phyloP scores from a whole-genome alignment of 2,888 invertebrate genomes.

The Apodemia duryi region DNA sequence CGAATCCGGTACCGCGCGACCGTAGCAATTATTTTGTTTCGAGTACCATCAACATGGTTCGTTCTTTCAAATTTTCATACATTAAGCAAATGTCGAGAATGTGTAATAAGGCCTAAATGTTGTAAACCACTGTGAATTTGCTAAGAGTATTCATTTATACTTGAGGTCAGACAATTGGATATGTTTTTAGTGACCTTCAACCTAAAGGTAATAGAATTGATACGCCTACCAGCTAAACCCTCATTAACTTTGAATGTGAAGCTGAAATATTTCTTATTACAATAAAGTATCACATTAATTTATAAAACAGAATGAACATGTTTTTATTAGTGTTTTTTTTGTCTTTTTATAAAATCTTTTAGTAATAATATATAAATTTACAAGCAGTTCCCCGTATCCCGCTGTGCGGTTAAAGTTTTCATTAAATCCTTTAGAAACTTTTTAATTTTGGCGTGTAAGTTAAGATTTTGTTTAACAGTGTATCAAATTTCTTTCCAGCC shows the following conservation, averaged over 20 bases:
- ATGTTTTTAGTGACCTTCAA: conserved; percentile 37
- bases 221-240: conserved; percentile 8
- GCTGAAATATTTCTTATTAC: not conserved
- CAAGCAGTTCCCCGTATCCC: too few species aligned
- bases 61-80: conserved; percentile 78
- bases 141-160: conserved; percentile 54
- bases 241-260: not conserved
- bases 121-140: conserved; percentile 57
- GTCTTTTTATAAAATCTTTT: too few species aligned
- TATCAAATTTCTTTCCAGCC: too few species aligned
- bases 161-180: conserved; percentile 53
- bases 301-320: not conserved
- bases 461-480: too few species aligned
- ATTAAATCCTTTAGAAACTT: too few species aligned
- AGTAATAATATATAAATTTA: too few species aligned
- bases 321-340: not conserved
- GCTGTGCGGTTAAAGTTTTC: too few species aligned
- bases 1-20: conserved; percentile 71
- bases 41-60: conserved; percentile 77
- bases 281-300: not conserved
- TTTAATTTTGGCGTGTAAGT: too few species aligned
- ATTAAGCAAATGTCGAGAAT: conserved; percentile 77
- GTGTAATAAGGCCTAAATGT: conserved; percentile 73
- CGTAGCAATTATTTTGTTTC: conserved; percentile 78
- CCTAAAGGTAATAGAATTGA: conserved; percentile 16